Percentiles rank a stretch among this genome's conserved stretches.
phyloP scores from a whole-genome alignment of 1,140 invertebrate species.

The Drosophila virilis region DNA sequence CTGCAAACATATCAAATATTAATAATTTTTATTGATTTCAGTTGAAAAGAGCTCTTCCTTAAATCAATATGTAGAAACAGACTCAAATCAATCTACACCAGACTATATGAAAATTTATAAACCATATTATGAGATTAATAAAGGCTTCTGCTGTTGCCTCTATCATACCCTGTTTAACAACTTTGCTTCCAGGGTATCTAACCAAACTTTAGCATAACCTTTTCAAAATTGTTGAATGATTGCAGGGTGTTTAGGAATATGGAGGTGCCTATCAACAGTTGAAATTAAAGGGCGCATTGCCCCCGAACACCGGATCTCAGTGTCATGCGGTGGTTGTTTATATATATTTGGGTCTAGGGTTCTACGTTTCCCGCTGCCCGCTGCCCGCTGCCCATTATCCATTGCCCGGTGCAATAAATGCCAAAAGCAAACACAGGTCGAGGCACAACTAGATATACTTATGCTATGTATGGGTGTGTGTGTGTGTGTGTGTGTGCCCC shows the following conservation, averaged over 20 bases:
- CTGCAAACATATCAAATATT: too few species aligned
- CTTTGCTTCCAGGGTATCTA: neutral
- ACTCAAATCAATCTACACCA: too few species aligned
- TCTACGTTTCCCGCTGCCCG: constrained; percentile 18
- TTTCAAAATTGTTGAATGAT: neutral
- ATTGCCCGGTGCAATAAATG: constrained; percentile 68
- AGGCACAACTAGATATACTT: constrained; percentile 45
- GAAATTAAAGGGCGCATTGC: constrained; percentile 39
- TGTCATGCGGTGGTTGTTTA: constrained; percentile 50
- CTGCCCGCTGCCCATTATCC: constrained; percentile 12
- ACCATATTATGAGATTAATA: too few species aligned
- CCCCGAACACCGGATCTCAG: constrained; percentile 37
- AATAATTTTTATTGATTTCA: too few species aligned
- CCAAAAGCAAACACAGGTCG: constrained; percentile 75
- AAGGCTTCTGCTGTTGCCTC: neutral
- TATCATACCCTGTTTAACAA: neutral
- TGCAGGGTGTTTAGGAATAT: neutral
- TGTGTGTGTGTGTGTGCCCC: constrained; percentile 22
- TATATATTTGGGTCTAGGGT: constrained; percentile 32
- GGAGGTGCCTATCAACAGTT: constrained; percentile 26
- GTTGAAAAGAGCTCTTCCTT: too few species aligned
- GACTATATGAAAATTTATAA: too few species aligned
- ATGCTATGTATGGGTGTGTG: neutral
- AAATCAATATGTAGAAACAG: too few species aligned
- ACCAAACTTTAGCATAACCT: neutral